Base-by-base conservation (phyloP, 1,140 invertebrate species). In the Archivesica marissinica region DNA sequence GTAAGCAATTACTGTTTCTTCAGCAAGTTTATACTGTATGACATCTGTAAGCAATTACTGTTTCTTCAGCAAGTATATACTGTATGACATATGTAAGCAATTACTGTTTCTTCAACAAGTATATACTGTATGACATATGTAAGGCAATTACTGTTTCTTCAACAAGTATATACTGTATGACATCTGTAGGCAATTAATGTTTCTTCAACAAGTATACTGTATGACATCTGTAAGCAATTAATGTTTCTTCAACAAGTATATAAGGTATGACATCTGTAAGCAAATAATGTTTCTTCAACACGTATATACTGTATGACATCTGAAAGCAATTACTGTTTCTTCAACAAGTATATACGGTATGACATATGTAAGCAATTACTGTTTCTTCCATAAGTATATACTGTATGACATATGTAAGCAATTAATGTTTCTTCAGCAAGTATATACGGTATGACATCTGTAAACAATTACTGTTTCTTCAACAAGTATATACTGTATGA, bases 381-480 rank as follows among this genome's bases (percentile, higher is more conserved):
- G 25, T 61, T 52, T 75, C 7, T 81, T 47, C 20, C 7, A 20
- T 20, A 47, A n/a, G n/a, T n/a, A n/a, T n/a, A n/a, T n/a, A n/a
- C n/a, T n/a, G n/a, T 52, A 77, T 23, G 30, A 78, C 17, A 61
- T 68, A 9, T 61, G 85, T 88, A 68, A 85, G 86, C 70, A 47
- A 17, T 47, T 44, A 13, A 15, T 56, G 25, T 61, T 52, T 75
- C 7, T 81, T 47, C 20, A 47, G 44, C 44, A 47, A n/a, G n/a
- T n/a, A n/a, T n/a, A n/a, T n/a, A n/a, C n/a, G n/a, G n/a, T 52
- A 77, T 23, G 30, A 78, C 17, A 61, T 68, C 2, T 61, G 85
- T 88, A 68, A 85, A 82, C 70, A 47, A 17, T 47, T 44, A 13
- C 17, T 56, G 25, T 61, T 52, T 75, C 7, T 81, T 47, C 20